A percentile compares a stretch with the other conserved stretches of the same genome.
phyloP scores from a whole-genome alignment of 2,113 vertebrate genomes.

The Geococcyx californianus region DNA sequence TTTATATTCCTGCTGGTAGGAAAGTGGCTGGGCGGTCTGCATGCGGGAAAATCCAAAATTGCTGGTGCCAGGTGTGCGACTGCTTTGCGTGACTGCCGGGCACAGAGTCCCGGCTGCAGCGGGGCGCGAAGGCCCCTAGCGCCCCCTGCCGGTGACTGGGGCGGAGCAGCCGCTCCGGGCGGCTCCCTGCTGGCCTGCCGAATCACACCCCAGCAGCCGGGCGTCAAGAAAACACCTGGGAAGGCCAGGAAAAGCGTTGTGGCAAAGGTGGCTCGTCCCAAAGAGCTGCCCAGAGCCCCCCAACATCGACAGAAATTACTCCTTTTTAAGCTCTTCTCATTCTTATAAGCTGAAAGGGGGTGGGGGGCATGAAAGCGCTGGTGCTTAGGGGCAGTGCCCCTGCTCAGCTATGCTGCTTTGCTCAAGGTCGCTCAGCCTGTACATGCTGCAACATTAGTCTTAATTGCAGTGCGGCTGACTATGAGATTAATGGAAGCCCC shows the following conservation, averaged over 20 bases:
- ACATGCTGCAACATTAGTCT: background rate
- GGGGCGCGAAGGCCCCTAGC: background rate
- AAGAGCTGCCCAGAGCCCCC: background rate
- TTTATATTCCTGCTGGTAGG: background rate
- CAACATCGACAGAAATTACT: background rate
- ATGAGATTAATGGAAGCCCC: background rate
- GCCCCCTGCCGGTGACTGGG: background rate
- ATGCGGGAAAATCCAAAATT: rapidly evolving
- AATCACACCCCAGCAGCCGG: background rate
- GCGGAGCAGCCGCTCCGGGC: background rate
- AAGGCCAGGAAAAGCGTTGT: rapidly evolving
- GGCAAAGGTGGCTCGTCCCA: background rate
- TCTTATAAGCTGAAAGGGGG: rapidly evolving
- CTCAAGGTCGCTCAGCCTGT: conserved; percentile 15
- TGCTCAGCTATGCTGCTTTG: background rate
- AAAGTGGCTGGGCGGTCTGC: rapidly evolving
- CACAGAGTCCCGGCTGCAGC: rapidly evolving
- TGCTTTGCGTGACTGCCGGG: rapidly evolving
- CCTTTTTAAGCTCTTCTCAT: background rate
- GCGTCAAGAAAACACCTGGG: background rate
- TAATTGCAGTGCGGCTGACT: background rate
- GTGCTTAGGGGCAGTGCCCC: background rate
- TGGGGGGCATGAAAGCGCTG: background rate
- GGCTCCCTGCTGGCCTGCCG: too few species aligned
- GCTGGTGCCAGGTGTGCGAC: rapidly evolving